Conservation (phyloP, 1,140 invertebrate genomes). For the Meloidogyne exigua region DNA sequence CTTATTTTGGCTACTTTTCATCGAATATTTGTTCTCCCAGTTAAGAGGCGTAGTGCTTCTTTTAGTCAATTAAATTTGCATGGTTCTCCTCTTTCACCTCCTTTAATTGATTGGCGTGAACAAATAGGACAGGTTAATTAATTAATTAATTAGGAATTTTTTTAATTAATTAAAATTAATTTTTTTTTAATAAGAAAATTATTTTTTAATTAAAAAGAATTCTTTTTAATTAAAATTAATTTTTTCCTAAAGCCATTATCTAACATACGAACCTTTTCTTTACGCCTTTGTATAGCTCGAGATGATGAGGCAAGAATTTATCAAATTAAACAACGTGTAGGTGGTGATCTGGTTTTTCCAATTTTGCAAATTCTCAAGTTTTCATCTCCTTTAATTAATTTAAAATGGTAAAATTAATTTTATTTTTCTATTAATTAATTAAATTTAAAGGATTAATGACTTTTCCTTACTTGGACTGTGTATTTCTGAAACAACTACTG, state of each 20-base stretch:
- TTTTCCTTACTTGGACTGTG: conserved; percentile 9
- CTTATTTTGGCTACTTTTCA: conserved; percentile 88
- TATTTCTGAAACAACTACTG: background rate
- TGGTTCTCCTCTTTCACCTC: conserved; percentile 16
- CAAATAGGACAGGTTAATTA: conserved; percentile 14
- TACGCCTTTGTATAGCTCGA: conserved; percentile 19
- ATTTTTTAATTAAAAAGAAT: too few species aligned
- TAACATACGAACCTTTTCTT: background rate
- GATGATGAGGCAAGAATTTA: conserved; percentile 29
- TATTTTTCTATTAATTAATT: background rate
- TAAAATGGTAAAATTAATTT: conserved; percentile 23
- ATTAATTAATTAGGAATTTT: too few species aligned
- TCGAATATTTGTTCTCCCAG: conserved; percentile 69
- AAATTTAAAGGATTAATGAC: conserved; percentile 12
- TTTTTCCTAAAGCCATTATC: background rate
- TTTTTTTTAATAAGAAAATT: too few species aligned
- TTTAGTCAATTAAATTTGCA: conserved; percentile 36
- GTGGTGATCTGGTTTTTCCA: conserved; percentile 25
- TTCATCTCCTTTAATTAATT: conserved; percentile 23
- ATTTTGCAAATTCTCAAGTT: conserved; percentile 19
- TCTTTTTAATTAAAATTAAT: background rate
- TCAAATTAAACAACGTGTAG: conserved; percentile 18
- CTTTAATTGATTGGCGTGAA: conserved; percentile 29
- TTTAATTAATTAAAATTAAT: background rate
- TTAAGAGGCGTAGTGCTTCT: conserved; percentile 16